Conservation (phyloP, 2,797 vertebrate genomes). For the Sphenopsis melanotis region DNA sequence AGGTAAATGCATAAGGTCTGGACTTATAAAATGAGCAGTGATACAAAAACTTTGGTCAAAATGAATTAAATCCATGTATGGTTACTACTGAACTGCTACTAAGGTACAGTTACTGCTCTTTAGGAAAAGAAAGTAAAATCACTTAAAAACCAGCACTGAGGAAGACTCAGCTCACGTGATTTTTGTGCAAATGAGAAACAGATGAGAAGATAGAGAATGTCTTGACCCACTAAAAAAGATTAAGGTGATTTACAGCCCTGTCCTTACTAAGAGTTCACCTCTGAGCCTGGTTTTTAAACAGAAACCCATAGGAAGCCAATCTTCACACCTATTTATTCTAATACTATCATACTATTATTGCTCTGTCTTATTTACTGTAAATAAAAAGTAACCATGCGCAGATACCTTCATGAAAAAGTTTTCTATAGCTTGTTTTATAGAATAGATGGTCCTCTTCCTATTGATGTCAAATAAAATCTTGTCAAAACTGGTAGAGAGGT, state of each 20-base stretch:
- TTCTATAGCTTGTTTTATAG: neutral
- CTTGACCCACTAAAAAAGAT: neutral
- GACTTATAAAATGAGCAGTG: neutral
- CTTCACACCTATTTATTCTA: neutral
- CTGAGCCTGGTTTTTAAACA: neutral
- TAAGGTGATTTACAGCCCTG: neutral
- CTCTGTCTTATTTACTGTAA: neutral
- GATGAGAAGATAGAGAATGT: neutral
- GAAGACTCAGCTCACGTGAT: neutral
- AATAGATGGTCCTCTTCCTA: neutral
- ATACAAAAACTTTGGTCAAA: neutral
- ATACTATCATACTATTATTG: fast-evolving
- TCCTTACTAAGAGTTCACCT: neutral
- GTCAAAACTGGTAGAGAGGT: neutral
- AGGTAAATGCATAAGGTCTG: neutral
- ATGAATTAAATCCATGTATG: neutral
- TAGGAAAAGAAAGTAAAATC: neutral
- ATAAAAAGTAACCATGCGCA: neutral
- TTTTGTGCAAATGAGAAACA: neutral
- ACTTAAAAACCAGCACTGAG: neutral
- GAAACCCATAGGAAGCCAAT: neutral
- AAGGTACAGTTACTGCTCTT: neutral
- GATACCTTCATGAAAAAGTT: neutral
- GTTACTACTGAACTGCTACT: neutral
- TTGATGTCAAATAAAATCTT: neutral